Conservation (phyloP, 2,113 vertebrate genomes). For the Actenoides hombroni region DNA sequence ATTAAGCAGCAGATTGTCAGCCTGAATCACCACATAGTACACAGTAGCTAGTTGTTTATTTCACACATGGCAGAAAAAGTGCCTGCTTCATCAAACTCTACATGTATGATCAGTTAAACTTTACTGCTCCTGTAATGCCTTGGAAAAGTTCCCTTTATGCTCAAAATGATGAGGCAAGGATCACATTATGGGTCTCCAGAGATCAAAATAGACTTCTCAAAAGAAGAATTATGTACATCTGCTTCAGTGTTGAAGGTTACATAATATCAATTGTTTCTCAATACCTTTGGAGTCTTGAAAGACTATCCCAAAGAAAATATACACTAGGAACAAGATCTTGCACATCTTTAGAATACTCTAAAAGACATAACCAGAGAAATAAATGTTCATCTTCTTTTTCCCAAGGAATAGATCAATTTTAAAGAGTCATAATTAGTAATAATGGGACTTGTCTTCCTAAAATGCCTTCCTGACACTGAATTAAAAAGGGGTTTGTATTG, state of each 20-base stretch:
- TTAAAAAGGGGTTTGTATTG: not conserved
- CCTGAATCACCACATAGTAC: not conserved
- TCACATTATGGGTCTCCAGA: not conserved
- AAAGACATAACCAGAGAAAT: not conserved
- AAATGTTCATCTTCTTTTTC: not conserved
- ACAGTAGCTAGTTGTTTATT: slow-evolving; percentile 12
- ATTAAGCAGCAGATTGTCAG: not conserved
- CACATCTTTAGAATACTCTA: not conserved
- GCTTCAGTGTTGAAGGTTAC: not conserved
- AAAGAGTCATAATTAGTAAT: not conserved
- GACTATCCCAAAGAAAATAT: not conserved
- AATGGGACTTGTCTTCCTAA: not conserved
- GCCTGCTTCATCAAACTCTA: not conserved
- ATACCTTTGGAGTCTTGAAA: not conserved
- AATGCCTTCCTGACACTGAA: not conserved
- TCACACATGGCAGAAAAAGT: not conserved
- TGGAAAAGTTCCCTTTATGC: not conserved
- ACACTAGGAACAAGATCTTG: not conserved
- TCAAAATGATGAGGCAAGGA: not conserved
- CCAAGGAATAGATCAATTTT: not conserved
- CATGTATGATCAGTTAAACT: not conserved
- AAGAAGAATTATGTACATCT: not conserved
- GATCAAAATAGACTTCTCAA: slow-evolving; percentile 13
- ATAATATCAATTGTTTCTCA: not conserved
- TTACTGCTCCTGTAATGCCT: not conserved